phyloP scores from a whole-genome alignment of 2,888 invertebrate species.

The Dusona sp. region DNA sequence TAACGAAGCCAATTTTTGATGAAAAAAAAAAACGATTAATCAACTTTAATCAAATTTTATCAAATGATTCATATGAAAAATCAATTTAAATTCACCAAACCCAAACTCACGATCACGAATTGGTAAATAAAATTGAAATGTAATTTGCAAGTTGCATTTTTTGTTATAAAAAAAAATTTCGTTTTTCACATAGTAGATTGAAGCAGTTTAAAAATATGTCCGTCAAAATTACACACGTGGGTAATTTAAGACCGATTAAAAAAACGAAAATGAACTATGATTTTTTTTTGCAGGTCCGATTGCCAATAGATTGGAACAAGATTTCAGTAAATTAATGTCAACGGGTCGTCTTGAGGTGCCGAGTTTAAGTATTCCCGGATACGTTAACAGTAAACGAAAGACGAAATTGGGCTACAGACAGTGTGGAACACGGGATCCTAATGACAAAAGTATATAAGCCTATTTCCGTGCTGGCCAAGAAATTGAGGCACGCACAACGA shows the following conservation, averaged over 20 bases:
- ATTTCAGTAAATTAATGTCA: slow-evolving; percentile 91
- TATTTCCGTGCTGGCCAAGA: slow-evolving; percentile 57
- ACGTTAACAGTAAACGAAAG: slow-evolving; percentile 89
- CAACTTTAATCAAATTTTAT: neutral
- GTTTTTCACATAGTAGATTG: neutral
- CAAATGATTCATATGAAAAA: neutral
- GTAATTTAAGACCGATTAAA: neutral
- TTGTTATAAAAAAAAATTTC: neutral
- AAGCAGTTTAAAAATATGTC: neutral
- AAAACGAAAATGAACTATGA: neutral
- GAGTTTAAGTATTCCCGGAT: slow-evolving; percentile 92
- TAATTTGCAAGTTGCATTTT: neutral
- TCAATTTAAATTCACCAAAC: neutral
- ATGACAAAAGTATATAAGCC: slow-evolving; percentile 87
- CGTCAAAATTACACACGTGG: neutral
- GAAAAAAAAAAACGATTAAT: neutral
- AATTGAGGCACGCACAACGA: slow-evolving; percentile 42
- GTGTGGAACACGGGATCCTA: slow-evolving; percentile 91
- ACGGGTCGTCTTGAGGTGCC: slow-evolving; percentile 91
- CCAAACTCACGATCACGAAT: neutral
- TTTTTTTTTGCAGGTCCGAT: slow-evolving; percentile 87
- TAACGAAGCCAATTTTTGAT: neutral
- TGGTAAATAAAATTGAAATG: neutral
- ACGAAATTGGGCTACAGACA: slow-evolving; percentile 90
- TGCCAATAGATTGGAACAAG: slow-evolving; percentile 92